These are phyloP conservation scores for Lysandra bellargus DNA, from an alignment of 2,888 invertebrate species.

Conservation along the genomic window DNA sequence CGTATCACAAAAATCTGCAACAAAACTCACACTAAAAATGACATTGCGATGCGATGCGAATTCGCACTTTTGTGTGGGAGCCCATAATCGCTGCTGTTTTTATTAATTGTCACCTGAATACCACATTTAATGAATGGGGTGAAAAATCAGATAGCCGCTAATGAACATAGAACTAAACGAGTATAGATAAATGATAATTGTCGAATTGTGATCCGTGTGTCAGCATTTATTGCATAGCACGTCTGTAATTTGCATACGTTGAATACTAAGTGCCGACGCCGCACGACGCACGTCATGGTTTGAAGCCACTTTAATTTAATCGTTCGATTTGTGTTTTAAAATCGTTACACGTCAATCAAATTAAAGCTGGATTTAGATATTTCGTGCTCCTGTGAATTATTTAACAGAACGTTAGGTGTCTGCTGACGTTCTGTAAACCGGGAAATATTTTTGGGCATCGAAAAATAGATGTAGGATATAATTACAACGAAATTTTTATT, in stretches of 20 bases:
- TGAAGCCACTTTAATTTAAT: constrained; percentile 76
- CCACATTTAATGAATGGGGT: neutral
- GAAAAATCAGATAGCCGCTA: constrained; percentile 11
- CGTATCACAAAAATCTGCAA: no score
- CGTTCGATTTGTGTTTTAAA: constrained; percentile 69
- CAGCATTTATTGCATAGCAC: constrained; percentile 80
- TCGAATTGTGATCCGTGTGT: constrained; percentile 78
- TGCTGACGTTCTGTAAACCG: neutral
- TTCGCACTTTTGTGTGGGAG: no score
- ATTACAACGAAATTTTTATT: neutral
- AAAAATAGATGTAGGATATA: neutral
- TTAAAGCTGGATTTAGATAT: neutral
- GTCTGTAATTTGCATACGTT: constrained; percentile 80
- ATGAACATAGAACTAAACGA: constrained; percentile 54
- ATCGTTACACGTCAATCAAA: constrained; percentile 46
- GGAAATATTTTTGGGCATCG: neutral
- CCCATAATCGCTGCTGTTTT: neutral
- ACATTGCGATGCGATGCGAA: no score
- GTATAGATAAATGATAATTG: constrained; percentile 76
- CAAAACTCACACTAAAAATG: no score
- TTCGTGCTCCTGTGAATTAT: neutral
- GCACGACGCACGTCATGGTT: constrained; percentile 58
- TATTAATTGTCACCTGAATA: neutral
- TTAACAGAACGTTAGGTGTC: neutral
- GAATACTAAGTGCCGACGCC: constrained; percentile 71